Percentiles rank a stretch among this genome's conserved stretches.
phyloP scores from a whole-genome alignment of 2,113 vertebrate genomes.

The Piprites chloris region DNA sequence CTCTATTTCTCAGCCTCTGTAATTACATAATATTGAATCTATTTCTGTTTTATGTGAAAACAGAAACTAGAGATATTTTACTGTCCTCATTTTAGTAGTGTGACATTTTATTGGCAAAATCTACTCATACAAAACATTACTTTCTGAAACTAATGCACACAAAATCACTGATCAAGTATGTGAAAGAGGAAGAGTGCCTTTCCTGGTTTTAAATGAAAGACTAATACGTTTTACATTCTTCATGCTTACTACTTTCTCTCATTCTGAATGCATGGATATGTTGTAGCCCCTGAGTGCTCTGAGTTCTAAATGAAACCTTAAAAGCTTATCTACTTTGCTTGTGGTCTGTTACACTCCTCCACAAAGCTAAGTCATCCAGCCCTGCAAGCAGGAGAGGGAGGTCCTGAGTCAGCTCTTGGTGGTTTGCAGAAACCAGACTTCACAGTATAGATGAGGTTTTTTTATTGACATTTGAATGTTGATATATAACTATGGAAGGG shows the following conservation, averaged over 20 bases:
- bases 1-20: background rate
- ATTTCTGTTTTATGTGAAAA: slow-evolving; percentile 33
- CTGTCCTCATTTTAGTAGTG: background rate
- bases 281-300: background rate
- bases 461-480: background rate
- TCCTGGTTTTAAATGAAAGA: slow-evolving; percentile 21
- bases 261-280: background rate
- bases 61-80: slow-evolving; percentile 20
- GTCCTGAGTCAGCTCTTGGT: background rate
- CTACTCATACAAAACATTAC: slow-evolving; percentile 19
- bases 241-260: slow-evolving; percentile 23
- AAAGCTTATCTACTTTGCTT: background rate
- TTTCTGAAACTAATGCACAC: slow-evolving; percentile 35
- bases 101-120: slow-evolving; percentile 47
- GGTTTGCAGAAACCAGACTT: background rate
- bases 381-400: background rate
- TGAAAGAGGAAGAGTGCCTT: background rate
- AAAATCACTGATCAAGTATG: slow-evolving; percentile 36
- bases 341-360: background rate
- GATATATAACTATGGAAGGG: background rate
- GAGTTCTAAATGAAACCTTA: slow-evolving; percentile 35
- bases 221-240: slow-evolving; percentile 38
- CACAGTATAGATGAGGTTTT: background rate
- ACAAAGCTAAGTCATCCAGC: background rate
- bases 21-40: slow-evolving; percentile 31